Percentiles rank a stretch among this genome's conserved stretches.
Conservation (phyloP, 2,888 invertebrate species). For the Melanchra persicariae region DNA sequence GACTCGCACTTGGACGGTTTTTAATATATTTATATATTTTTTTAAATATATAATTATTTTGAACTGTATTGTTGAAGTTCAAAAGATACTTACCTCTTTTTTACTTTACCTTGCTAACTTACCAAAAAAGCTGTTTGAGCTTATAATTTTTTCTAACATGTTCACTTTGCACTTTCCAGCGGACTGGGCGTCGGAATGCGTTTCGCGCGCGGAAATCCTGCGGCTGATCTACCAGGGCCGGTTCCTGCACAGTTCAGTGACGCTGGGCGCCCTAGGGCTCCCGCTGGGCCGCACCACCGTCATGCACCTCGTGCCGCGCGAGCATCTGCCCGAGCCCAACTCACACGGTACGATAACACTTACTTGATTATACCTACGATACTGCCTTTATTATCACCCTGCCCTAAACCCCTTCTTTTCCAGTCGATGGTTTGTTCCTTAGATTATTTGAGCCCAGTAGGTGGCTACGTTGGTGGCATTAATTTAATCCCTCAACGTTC, state of each 20-base stretch:
- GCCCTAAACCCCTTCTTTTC: not conserved
- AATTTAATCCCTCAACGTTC: too few relatives aligned
- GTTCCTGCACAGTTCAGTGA: conserved; percentile 99
- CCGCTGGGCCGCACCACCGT: conserved; percentile 99
- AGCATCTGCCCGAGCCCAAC: conserved; percentile 99
- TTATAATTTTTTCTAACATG: conserved; percentile 1
- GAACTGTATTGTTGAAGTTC: too few relatives aligned
- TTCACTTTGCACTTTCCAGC: conserved; percentile 80
- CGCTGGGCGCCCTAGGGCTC: conserved; percentile 98
- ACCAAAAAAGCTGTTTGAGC: not conserved
- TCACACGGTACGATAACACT: conserved; percentile 94
- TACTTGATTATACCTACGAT: not conserved
- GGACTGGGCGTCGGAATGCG: conserved; percentile 99
- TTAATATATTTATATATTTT: too few relatives aligned
- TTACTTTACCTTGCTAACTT: too few relatives aligned
- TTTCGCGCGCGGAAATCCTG: conserved; percentile 98
- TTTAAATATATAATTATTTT: too few relatives aligned
- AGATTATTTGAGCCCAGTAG: too few relatives aligned
- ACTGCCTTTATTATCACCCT: not conserved
- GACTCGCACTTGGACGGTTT: too few relatives aligned
- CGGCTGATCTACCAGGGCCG: conserved; percentile 99
- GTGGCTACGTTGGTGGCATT: too few relatives aligned
- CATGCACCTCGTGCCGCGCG: conserved; percentile 99
- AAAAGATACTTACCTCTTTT: too few relatives aligned
- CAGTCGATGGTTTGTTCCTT: not conserved